Base-by-base conservation (phyloP, 1,140 invertebrate genomes). In the Procambarus clarkii region DNA sequence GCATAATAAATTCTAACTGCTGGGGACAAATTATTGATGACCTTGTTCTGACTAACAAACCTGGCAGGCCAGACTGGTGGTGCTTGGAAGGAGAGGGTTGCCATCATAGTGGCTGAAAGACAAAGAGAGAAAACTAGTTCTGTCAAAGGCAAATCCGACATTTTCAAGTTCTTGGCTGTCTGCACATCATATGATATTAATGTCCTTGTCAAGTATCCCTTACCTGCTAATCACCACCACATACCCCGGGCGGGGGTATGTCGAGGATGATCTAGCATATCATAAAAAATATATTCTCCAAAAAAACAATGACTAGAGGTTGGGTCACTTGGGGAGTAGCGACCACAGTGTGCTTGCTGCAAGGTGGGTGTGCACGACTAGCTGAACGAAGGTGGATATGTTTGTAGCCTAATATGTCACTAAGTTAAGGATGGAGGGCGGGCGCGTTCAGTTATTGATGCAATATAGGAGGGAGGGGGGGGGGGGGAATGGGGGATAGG, bases 281-380 rank as follows among this genome's bases (percentile, higher is more conserved):
- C 69, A 8, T 24, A 24, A 24, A 34, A 74, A 74, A 74, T 34
- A 74, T 74, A 74, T 34, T 8, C 69, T 74, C 69, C 69, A n/a
- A 74, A 74, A 74, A 34, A 64, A 64, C 5, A 74, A 74, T 74
- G 69, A 74, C 69, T 74, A 74, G 69, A 74, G n/a, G 69, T 7
- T 5, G 11, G 69, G 69, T 74, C n/a, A 34, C 69, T 34, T 4
- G 0, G 2, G 7, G n/a, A 34, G 21, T 21, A 74, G 69, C 18
- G 18, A 74, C 69, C 69, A 24, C 69, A 34, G 69, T 74, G 69
- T 34, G 69, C 11, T 5, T 24, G 21, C 2, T 5, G 4, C 13
- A 8, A 4, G 69, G 21, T 4, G 5, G n/a, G 69, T 74, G 69
- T 74, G 69, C 69, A 74, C 7, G 69, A 34, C 69, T 24, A 74